phyloP scores from a whole-genome alignment of 2,797 vertebrate species.

The Vespertilio murinus region DNA sequence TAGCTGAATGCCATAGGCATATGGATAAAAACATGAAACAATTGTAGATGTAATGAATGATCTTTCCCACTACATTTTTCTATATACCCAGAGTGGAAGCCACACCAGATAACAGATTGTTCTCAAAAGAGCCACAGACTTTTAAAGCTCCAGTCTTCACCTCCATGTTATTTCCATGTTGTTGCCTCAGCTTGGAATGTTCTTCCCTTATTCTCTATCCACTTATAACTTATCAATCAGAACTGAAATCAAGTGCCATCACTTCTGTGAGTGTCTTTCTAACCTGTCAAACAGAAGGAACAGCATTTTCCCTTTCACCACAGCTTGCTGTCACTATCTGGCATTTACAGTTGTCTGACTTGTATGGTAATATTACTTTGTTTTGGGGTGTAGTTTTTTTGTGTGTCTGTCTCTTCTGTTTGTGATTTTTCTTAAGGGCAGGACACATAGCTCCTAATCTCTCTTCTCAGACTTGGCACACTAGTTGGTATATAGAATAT shows the following conservation, averaged over 20 bases:
- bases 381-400: neutral
- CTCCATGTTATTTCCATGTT: neutral
- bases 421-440: neutral
- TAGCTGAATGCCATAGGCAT: neutral
- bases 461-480: neutral
- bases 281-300: neutral
- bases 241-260: conserved; percentile 34
- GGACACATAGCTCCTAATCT: neutral
- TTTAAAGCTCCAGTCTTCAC: neutral
- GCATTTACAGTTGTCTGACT: neutral
- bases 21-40: neutral
- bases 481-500: neutral
- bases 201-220: neutral
- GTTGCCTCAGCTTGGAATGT: neutral
- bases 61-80: neutral
- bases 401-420: neutral
- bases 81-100: neutral
- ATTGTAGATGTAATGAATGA: neutral
- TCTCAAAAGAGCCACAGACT: neutral
- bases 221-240: neutral
- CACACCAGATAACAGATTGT: neutral
- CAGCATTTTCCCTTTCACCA: neutral
- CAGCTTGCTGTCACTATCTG: neutral
- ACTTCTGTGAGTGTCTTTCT: conserved; percentile 15
- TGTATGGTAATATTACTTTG: neutral